A percentile compares a stretch with the other conserved stretches of the same genome.
Conservation (phyloP, 1,140 invertebrate genomes). For the Caenorhabditis brenneri region DNA sequence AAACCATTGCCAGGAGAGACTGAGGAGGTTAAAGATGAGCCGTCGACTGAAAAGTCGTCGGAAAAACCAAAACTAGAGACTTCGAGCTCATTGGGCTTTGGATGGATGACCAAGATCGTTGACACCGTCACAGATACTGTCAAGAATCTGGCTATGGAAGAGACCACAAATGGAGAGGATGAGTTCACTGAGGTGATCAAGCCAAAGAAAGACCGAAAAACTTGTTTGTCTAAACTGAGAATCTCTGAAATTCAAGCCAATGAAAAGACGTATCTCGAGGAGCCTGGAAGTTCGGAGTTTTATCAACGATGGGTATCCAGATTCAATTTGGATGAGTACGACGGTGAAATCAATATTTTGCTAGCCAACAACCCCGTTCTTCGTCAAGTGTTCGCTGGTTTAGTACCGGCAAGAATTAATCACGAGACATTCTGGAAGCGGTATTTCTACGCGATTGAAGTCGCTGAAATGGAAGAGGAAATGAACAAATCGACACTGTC, state of each 20-base stretch:
- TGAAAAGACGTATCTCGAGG: constrained; percentile 36
- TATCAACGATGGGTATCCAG: constrained; percentile 18
- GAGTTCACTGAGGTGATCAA: constrained; percentile 46
- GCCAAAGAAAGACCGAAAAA: constrained; percentile 15
- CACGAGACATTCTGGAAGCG: constrained; percentile 46
- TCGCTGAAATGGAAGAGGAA: constrained; percentile 46
- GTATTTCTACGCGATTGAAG: constrained; percentile 47
- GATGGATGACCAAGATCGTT: constrained; percentile 33
- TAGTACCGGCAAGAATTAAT: constrained; percentile 5
- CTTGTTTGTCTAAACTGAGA: constrained; percentile 4
- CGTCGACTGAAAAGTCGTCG: not conserved
- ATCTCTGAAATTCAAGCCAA: constrained; percentile 38
- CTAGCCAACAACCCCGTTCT: constrained; percentile 25
- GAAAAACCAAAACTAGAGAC: not conserved
- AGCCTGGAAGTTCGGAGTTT: constrained; percentile 34
- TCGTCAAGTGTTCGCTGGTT: constrained; percentile 2
- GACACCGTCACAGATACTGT: constrained; percentile 43
- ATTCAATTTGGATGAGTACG: constrained; percentile 34
- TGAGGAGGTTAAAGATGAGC: not conserved
- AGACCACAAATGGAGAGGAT: constrained; percentile 37
- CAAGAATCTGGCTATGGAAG: constrained; percentile 45
- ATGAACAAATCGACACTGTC: constrained; percentile 33
- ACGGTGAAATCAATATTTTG: constrained; percentile 45
- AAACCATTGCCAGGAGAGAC: constrained; percentile 9
- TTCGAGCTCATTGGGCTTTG: constrained; percentile 1